Evolutionary conservation across 2,888 invertebrate species (phyloP), one percentile per base, ranked within the genome.

Genomic region (Drosophila barbarae): DNA sequence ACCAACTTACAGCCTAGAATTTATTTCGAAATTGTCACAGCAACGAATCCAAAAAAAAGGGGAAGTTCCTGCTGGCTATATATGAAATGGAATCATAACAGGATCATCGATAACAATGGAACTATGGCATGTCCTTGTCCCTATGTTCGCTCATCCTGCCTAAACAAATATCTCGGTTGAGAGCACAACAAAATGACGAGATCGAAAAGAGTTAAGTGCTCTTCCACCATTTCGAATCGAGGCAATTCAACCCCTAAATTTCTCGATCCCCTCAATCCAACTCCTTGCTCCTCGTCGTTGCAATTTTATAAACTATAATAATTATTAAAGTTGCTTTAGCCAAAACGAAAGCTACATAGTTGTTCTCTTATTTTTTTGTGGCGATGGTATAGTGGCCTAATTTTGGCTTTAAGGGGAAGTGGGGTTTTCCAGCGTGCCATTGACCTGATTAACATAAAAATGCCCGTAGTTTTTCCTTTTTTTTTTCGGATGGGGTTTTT

Each of bases 381-480:
- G 9, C 32, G 30, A 12, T 30, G 44, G 35, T 30, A 69, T 69
- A 59, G 44, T 67, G 60, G 70, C 70, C 66, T 59, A 58, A 59
- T 52, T 67, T 58, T 35, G 12, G 59, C 49, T 35, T 55, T 18
- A 26, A 1, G 15, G 10, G 57, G 35, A 21, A 35, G 30, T 49
- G 60, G 46, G 56, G 57, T 21, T 12, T 36, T 34, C 36, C 42
- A 55, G 68, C 65, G 76, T 81, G 86, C 85, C 85, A 83, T 76
- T 87, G 87, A 87, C 86, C 86, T 84, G 85, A 85, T 86, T 86
- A 87, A 74, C 87, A 87, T 87, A 86, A 76, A 69, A 69, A 72
- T 71, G 72, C 81, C 85, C 87, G 84, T 76, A 82, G 71, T 82
- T 85, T 76, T 69, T 41, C 57, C 47, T 47, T n/a, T 42, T 42